Evolutionary conservation across 2,113 vertebrate genomes (phyloP).

Genomic region (Redunca redunca): DNA sequence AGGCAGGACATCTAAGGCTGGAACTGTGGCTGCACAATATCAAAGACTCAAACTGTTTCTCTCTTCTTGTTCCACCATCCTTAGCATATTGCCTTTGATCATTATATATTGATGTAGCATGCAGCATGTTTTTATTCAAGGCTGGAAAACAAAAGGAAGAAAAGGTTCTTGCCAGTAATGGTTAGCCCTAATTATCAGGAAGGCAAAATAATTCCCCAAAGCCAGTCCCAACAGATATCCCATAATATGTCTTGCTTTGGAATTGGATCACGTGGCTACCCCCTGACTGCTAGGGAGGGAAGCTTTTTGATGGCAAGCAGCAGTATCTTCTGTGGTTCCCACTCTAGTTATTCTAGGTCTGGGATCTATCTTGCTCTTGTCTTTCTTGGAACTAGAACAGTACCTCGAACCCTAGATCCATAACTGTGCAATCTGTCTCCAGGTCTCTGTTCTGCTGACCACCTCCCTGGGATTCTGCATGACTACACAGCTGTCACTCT

Average conservation of each 20-base stretch:
- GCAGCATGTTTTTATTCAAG: not conserved
- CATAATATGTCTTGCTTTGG: conserved; percentile 1
- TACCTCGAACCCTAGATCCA: not conserved
- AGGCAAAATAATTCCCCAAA: conserved; percentile 14
- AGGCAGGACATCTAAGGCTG: not conserved
- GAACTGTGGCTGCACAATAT: not conserved
- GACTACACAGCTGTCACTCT: not conserved
- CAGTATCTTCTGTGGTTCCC: not conserved
- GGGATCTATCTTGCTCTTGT: not conserved
- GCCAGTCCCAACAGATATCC: not conserved
- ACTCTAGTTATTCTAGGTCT: not conserved
- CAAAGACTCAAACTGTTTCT: not conserved
- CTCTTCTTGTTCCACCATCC: not conserved
- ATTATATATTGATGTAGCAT: not conserved
- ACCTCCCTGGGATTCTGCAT: not conserved
- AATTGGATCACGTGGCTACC: not conserved
- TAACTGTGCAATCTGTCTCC: not conserved
- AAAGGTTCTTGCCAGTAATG: not conserved
- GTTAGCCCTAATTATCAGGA: not conserved
- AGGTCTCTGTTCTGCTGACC: not conserved
- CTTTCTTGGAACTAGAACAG: not conserved
- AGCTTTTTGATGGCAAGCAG: not conserved
- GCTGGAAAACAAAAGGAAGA: not conserved
- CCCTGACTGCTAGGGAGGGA: not conserved
- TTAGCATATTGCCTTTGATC: not conserved